Percentiles rank a stretch among this genome's conserved stretches.
Conservation (phyloP, 2,113 vertebrate species). For the Nothocercus nigrocapillus region DNA sequence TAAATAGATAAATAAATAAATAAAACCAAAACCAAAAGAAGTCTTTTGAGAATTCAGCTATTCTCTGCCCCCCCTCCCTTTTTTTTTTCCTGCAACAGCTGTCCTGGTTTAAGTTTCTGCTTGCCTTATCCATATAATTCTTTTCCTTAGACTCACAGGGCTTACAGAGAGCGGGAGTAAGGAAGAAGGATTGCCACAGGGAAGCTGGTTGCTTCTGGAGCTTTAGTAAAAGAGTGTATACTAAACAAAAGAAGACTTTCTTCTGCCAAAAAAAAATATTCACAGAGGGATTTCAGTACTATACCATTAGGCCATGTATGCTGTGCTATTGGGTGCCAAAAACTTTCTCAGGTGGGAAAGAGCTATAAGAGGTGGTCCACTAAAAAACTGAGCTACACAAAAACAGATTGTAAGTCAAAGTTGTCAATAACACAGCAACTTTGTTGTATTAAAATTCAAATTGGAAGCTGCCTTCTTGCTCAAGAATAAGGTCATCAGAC, state of each 20-base stretch:
- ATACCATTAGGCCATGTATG: neutral
- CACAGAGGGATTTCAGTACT: neutral
- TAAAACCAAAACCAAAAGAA: neutral
- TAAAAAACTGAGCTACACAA: neutral
- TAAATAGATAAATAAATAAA: neutral
- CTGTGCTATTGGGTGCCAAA: neutral
- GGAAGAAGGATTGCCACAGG: neutral
- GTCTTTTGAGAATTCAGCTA: neutral
- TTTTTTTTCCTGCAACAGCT: neutral
- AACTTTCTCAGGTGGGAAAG: neutral
- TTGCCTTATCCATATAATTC: constrained; percentile 8
- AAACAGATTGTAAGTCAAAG: neutral
- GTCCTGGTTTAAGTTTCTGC: constrained; percentile 20
- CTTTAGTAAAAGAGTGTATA: neutral
- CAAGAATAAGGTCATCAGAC: neutral
- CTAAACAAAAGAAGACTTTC: neutral
- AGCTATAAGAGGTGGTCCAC: neutral
- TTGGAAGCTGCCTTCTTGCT: neutral
- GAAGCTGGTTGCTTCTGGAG: neutral
- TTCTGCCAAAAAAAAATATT: neutral
- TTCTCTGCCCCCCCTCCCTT: neutral
- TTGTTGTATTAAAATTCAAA: neutral
- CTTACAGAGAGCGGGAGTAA: neutral
- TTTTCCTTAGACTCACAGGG: neutral
- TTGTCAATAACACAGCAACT: neutral